Base-by-base conservation (phyloP, 2,888 invertebrate species). In the Tethea ocularis region DNA sequence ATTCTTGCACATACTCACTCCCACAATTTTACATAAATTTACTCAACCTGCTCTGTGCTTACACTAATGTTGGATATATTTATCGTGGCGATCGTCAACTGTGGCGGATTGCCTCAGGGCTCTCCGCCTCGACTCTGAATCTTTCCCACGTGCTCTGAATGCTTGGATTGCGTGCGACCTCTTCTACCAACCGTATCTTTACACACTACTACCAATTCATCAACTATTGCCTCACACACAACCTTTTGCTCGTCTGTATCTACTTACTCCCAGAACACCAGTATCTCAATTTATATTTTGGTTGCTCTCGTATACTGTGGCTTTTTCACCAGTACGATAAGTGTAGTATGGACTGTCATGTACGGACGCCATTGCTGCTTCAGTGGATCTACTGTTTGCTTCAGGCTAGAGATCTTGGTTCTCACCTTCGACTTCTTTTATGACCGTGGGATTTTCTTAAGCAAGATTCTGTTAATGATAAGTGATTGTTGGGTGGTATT, bases 91-190 rank as follows among this genome's bases (percentile, higher is more conserved):
- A 93, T 92, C 92, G 93, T 93, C 93, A 93, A 92, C 93, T 79
- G 85, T 82, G 82, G 86, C 84, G 79, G 80, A 76, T 83, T 73
- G 91, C 91, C 91, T 69, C 75, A 72, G 87, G 91, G 89, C 82
- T 71, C 82, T 78, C 89, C 88, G 90, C 90, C 91, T 87, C 72
- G 75, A 75, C 78, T 75, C 69, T 74, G 78, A 72, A 75, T 83
- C 84, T 83, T 93, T 93, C 93, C 93, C 93, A 92, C 93, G 91
- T 93, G 93, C 86, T 80, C 87, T 75, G 88, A 93, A 92, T 92
- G 91, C 88, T 89, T 81, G 84, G 85, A 91, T 93, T 89, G 92
- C 93, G 91, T 93, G 93, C 83, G 88, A 89, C 89, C 89, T 87
- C 84, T 80, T 83, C 80, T 75, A 83, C 84, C 78, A 84, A 82